Base-by-base conservation (phyloP, 2,113 vertebrate genomes). In the Pterophyllum scalare region DNA sequence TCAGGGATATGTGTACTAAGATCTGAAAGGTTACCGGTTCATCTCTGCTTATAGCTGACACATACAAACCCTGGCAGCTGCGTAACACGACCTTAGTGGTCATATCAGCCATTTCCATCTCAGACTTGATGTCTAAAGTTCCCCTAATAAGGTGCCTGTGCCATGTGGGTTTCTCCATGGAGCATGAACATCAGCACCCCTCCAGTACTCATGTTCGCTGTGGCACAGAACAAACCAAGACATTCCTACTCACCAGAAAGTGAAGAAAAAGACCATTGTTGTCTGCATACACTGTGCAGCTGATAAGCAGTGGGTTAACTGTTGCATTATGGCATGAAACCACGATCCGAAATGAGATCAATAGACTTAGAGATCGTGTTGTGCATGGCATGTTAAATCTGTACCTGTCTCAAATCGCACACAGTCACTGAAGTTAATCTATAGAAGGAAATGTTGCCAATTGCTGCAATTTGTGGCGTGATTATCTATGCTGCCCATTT, bases 211-310 rank as follows among this genome's bases (percentile, higher is more conserved):
- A 19, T 67, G 79, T 83, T 85, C 22, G 1, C 80, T 77, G 72
- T 65, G 57, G 72, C 62, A 75, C 75, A 52, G 61, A 62, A 82
- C 82, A 88, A 91, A 88, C 87, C 79, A 75, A 87, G 76, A 59
- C 62, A 14, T 75, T 84, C 52, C 67, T 62, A 61, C 76, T 80
- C 28, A 79, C 62, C 74, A 56, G 75, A 77, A 75, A 61, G 35
- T 19, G 13, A 81, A 93, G 87, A 94, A 92, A 91, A 83, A 82
- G 81, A 14, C 88, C 79, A 92, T 92, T 94, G 92, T 94, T 88
- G 90, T 93, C 86, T 85, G 67, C 79, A 74, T 80, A 60, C 81
- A 77, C 17, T 26, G 40, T 81, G 58, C 43, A 75, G 74, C 81
- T 33, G 93, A 95, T 94, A 94, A 94, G 87, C 61, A 19, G 35